These are phyloP conservation scores for Neoscelio sp. DNA, from an alignment of 2,888 invertebrate genomes.

Conservation along the genomic window DNA sequence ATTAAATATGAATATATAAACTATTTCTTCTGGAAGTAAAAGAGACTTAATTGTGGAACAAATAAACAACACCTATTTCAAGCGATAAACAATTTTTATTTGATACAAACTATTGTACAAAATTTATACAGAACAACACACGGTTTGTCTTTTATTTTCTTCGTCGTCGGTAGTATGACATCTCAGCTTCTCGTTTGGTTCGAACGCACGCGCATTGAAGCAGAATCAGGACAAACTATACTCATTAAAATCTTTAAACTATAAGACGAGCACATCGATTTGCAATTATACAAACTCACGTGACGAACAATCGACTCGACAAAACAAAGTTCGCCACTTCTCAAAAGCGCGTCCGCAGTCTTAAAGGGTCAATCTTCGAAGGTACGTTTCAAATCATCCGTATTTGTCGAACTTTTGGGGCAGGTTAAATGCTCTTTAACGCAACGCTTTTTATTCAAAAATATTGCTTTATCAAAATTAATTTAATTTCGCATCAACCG, in stretches of 20 bases:
- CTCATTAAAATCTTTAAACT: conserved; percentile 70
- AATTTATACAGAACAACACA: conserved; percentile 84
- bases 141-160: conserved; percentile 82
- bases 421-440: conserved; percentile 59
- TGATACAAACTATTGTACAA: conserved; percentile 87
- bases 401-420: conserved; percentile 39
- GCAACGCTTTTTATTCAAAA: conserved; percentile 25
- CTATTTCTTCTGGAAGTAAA: too few species aligned
- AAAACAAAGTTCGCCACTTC: conserved; percentile 65
- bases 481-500: neutral
- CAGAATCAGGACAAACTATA: conserved; percentile 69
- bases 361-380: conserved; percentile 33
- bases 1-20: too few species aligned
- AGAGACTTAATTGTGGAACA: neutral
- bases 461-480: conserved; percentile 38
- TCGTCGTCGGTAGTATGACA: conserved; percentile 71
- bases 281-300: conserved; percentile 77
- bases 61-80: conserved; percentile 73
- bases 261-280: conserved; percentile 78
- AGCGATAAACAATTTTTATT: conserved; percentile 84
- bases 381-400: conserved; percentile 31
- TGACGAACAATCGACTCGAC: conserved; percentile 76
- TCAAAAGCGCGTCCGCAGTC: conserved; percentile 59
- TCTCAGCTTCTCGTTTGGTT: conserved; percentile 75
- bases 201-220: conserved; percentile 77